phyloP scores from a whole-genome alignment of 1,140 invertebrate species.

The Berghia stephanieae region DNA sequence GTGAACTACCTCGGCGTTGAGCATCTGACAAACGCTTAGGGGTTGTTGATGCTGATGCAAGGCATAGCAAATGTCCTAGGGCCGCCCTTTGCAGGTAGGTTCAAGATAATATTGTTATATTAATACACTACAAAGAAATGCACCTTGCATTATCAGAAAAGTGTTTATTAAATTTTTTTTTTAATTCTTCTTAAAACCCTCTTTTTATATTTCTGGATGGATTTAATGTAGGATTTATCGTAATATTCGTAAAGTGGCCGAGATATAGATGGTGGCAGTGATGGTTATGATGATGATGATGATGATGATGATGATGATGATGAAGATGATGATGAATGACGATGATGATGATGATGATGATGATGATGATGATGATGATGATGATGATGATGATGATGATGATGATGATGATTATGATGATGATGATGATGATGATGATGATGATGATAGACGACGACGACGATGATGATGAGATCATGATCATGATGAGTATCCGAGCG shows the following conservation, averaged over 20 bases:
- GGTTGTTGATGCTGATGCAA: conserved; percentile 62
- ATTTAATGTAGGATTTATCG: neutral
- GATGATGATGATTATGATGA: no score
- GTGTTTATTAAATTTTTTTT: neutral
- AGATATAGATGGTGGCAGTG: no score
- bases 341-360: conserved; percentile 5
- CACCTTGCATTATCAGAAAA: neutral
- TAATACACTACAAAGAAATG: neutral
- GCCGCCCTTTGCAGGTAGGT: conserved; percentile 62
- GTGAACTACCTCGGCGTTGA: conserved; percentile 62
- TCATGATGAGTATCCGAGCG: no score
- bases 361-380: conserved; percentile 18
- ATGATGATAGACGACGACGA: no score
- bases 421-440: no score
- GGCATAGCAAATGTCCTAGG: conserved; percentile 64
- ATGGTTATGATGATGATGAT: no score
- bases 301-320: no score
- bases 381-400: no score
- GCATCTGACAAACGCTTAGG: conserved; percentile 64
- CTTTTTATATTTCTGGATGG: neutral
- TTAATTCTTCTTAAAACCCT: neutral
- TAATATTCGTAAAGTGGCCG: no score
- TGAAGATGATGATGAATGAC: no score
- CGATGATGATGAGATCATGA: no score
- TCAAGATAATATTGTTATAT: neutral